Conservation (phyloP, 2,888 invertebrate genomes). For the Schizotus pectinicornis region DNA sequence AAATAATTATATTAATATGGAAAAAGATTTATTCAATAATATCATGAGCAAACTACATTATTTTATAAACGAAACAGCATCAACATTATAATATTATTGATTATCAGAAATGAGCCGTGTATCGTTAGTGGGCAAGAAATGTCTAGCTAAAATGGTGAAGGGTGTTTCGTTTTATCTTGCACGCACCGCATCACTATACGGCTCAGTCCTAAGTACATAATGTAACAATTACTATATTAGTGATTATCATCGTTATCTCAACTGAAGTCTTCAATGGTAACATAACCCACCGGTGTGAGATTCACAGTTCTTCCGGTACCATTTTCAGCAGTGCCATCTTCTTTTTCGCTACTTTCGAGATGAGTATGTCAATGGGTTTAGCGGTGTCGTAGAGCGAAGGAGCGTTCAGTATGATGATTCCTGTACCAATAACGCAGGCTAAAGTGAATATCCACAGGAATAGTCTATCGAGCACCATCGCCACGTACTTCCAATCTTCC, state of each 20-base stretch:
- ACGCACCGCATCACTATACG: conserved; percentile 3
- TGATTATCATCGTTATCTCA: conserved; percentile 58
- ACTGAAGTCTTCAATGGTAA: conserved; percentile 30
- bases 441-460: conserved; percentile 95
- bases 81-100: conserved; percentile 50
- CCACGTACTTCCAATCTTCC: conserved; percentile 98
- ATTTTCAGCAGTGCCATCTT: conserved; percentile 87
- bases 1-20: conserved; percentile 34
- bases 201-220: conserved; percentile 26
- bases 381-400: conserved; percentile 91
- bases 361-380: conserved; percentile 86
- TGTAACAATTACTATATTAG: conserved; percentile 54
- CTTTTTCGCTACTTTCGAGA: conserved; percentile 91
- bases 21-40: conserved; percentile 49
- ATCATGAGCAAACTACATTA: conserved; percentile 47
- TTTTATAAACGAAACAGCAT: conserved; percentile 50
- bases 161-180: too few species aligned
- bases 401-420: conserved; percentile 86
- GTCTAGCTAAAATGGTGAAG: conserved; percentile 1
- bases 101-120: conserved; percentile 36
- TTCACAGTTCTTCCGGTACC: conserved; percentile 69
- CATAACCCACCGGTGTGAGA: neutral
- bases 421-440: conserved; percentile 90
- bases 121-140: conserved; percentile 16
- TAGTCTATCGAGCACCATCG: conserved; percentile 94